Conservation (phyloP, 2,888 invertebrate species). For the Orthonychiurus folsomi region DNA sequence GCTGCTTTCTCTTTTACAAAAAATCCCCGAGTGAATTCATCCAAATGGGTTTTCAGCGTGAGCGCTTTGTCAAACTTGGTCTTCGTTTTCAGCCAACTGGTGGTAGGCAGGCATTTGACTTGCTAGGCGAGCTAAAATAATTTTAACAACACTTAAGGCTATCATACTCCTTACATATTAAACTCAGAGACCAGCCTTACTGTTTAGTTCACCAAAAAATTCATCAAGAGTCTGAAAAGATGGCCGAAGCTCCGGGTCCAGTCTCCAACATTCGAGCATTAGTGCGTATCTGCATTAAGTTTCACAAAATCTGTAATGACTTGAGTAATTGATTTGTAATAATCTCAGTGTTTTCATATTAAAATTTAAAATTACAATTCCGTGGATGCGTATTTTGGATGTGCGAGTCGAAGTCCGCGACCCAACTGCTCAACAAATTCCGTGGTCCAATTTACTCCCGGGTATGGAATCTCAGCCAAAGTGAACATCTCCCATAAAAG, state of each 20-base stretch:
- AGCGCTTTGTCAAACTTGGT: too few relatives aligned
- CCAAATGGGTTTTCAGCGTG: too few relatives aligned
- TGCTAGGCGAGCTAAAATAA: background rate
- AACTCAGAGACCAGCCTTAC: too few relatives aligned
- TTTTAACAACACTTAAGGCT: too few relatives aligned
- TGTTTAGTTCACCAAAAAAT: background rate
- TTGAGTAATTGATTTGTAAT: background rate
- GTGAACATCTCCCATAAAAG: slow-evolving; percentile 9
- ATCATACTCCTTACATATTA: too few relatives aligned
- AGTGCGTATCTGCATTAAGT: background rate
- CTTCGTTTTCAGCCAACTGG: too few relatives aligned
- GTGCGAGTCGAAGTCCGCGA: background rate
- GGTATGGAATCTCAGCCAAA: slow-evolving; percentile 2
- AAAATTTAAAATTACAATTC: background rate
- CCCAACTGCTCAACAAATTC: slow-evolving; percentile 8
- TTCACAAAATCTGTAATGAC: too few relatives aligned
- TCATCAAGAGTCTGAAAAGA: background rate
- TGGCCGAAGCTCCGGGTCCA: background rate
- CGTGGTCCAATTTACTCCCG: background rate
- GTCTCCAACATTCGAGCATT: background rate
- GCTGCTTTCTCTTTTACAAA: too few relatives aligned
- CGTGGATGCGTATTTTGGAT: background rate
- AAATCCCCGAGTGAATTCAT: too few relatives aligned
- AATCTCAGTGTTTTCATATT: background rate
- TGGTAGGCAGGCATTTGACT: background rate